These are phyloP conservation scores for Scaeva pyrastri DNA, from an alignment of 2,888 invertebrate genomes.

Conservation along the genomic window DNA sequence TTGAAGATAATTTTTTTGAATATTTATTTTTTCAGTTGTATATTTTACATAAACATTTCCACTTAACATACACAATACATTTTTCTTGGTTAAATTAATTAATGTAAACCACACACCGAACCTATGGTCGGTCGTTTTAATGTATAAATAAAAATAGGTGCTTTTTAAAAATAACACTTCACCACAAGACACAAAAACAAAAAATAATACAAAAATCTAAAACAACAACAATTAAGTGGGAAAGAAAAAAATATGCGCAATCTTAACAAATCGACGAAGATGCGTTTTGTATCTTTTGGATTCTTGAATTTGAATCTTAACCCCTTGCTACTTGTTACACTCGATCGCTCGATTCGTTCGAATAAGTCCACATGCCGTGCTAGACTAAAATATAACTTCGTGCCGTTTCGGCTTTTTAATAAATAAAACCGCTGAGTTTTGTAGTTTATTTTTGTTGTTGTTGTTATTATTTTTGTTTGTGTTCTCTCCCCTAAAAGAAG, in stretches of 20 bases:
- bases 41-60: slow-evolving; percentile 28
- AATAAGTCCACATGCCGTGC: slow-evolving; percentile 80
- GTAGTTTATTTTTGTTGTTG: slow-evolving; percentile 49
- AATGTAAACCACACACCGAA: slow-evolving; percentile 28
- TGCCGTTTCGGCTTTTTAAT: slow-evolving; percentile 80
- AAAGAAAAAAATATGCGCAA: slow-evolving; percentile 24
- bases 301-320: not conserved
- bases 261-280: slow-evolving; percentile 26
- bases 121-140: slow-evolving; percentile 3
- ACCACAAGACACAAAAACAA: not conserved
- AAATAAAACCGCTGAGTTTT: slow-evolving; percentile 65
- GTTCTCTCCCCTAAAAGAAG: slow-evolving; percentile 32
- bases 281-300: slow-evolving; percentile 16
- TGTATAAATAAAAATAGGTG: slow-evolving; percentile 35
- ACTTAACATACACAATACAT: slow-evolving; percentile 12
- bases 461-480: slow-evolving; percentile 86
- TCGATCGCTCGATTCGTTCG: slow-evolving; percentile 75
- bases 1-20: not conserved
- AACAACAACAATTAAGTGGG: slow-evolving; percentile 2
- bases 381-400: slow-evolving; percentile 80
- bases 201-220: slow-evolving; percentile 17
- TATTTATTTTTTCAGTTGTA: not conserved
- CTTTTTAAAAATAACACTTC: slow-evolving; percentile 51
- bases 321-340: slow-evolving; percentile 1
- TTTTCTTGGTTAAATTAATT: slow-evolving; percentile 37